A percentile compares a stretch with the other conserved stretches of the same genome.
Conservation (phyloP, 2,888 invertebrate genomes). For the Glomeris marginata region DNA sequence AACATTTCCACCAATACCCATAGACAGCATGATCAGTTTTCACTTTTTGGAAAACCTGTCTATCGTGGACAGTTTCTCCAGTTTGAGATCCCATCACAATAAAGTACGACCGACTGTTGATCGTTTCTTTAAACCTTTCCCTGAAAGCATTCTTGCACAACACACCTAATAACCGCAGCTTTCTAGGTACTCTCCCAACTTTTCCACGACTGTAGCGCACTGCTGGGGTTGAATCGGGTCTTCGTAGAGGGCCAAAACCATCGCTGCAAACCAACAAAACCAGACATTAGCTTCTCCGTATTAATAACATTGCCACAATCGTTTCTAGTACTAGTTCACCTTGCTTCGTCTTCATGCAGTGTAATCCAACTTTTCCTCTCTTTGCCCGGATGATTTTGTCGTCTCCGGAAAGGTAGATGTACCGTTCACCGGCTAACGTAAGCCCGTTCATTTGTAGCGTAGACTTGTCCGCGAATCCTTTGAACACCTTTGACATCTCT, state of each 20-base stretch:
- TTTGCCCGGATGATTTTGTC: constrained; percentile 87
- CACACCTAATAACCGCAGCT: constrained; percentile 83
- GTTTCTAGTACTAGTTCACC: constrained; percentile 37
- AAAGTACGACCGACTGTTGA: too few species aligned
- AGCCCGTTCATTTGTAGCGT: constrained; percentile 77
- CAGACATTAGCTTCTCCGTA: not conserved
- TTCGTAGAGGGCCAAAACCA: constrained; percentile 87
- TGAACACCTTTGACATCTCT: constrained; percentile 74
- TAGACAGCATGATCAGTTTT: too few species aligned
- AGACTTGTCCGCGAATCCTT: constrained; percentile 79
- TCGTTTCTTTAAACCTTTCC: too few species aligned
- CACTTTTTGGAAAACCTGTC: too few species aligned
- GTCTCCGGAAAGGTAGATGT: constrained; percentile 89
- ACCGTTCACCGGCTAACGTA: constrained; percentile 79
- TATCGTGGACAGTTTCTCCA: too few species aligned
- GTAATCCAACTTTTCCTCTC: constrained; percentile 82
- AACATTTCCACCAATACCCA: too few species aligned
- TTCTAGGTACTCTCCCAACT: constrained; percentile 93
- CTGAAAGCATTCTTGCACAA: too few species aligned
- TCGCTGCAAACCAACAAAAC: constrained; percentile 46
- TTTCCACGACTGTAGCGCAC: constrained; percentile 91
- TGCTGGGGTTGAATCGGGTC: constrained; percentile 94
- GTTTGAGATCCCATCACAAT: too few species aligned
- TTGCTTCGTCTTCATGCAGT: constrained; percentile 93
- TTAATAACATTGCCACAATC: not conserved